phyloP scores from a whole-genome alignment of 2,113 vertebrate genomes.

The Mirounga angustirostris region DNA sequence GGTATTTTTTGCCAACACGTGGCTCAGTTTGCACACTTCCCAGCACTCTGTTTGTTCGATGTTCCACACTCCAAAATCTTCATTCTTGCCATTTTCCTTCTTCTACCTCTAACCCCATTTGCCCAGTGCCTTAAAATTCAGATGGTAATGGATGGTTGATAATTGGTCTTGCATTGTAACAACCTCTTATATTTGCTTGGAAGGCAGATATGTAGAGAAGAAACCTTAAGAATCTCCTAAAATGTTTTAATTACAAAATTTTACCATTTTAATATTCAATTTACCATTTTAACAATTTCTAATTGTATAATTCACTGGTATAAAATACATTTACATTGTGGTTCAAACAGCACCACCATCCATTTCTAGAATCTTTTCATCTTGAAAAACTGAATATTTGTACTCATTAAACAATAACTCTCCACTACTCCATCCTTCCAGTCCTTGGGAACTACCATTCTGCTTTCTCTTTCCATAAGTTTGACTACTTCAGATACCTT shows the following conservation, averaged over 20 bases:
- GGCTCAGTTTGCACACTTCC: no score
- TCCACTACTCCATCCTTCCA: fast-evolving
- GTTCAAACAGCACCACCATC: background rate
- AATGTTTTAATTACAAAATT: background rate
- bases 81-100: background rate
- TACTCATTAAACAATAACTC: background rate
- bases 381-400: background rate
- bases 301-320: background rate
- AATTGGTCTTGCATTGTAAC: background rate
- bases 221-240: background rate
- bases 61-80: background rate
- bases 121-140: background rate
- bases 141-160: background rate
- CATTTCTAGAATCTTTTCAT: background rate
- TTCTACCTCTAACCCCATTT: background rate
- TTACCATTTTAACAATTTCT: background rate
- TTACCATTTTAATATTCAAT: background rate
- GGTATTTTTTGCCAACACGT: background rate
- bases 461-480: background rate
- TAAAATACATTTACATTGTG: background rate
- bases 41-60: background rate
- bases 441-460: background rate
- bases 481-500: background rate
- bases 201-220: background rate
- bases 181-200: background rate